Percentiles rank a stretch among this genome's conserved stretches.
Evolutionary conservation across 2,888 invertebrate genomes (phyloP).

Genomic region (Ichneumoninae sp.): DNA sequence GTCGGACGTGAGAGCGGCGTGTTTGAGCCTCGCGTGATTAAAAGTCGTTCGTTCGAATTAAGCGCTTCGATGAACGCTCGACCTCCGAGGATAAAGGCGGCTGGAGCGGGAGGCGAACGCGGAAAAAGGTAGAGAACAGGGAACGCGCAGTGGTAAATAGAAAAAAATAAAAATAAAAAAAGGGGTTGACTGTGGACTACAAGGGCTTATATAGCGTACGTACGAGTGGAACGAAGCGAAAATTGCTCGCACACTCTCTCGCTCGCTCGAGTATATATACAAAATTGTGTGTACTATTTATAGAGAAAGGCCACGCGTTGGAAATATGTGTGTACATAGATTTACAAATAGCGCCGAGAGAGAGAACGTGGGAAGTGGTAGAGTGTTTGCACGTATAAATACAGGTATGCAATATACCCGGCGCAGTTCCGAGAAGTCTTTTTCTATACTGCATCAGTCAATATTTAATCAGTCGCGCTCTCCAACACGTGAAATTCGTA

Average conservation of each 20-base stretch:
- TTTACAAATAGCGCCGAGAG: not conserved
- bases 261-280: not conserved
- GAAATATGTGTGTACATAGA: conserved; percentile 17
- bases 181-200: not conserved
- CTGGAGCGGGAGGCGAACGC: conserved; percentile 20
- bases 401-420: not conserved
- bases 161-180: conserved; percentile 52
- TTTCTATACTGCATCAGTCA: conserved; percentile 5
- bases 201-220: not conserved
- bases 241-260: conserved; percentile 36
- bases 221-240: conserved; percentile 20
- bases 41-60: conserved; percentile 67
- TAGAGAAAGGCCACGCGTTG: not conserved
- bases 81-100: conserved; percentile 35
- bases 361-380: not conserved
- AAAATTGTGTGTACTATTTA: conserved; percentile 18
- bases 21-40: conserved; percentile 67
- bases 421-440: not conserved
- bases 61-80: conserved; percentile 63
- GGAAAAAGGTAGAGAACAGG: conserved; percentile 52
- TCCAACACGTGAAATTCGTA: not conserved
- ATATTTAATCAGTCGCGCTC: conserved; percentile 27
- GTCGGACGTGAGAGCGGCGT: conserved; percentile 46
- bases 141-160: conserved; percentile 59
- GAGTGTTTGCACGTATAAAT: conserved; percentile 9